Conservation (phyloP, 2,113 vertebrate species). For the Corapipo altera region DNA sequence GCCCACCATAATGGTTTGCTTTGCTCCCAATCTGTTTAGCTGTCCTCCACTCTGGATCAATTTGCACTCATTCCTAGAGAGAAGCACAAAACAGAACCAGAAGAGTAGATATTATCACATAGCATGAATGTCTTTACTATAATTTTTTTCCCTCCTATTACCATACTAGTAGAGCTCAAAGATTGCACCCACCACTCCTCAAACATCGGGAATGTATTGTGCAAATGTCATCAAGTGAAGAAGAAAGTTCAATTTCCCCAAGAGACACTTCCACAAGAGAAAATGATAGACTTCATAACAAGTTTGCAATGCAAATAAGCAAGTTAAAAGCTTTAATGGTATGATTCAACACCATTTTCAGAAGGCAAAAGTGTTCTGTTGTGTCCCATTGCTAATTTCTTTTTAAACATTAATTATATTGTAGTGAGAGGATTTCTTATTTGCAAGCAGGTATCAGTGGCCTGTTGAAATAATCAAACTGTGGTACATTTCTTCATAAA, state of each 20-base stretch:
- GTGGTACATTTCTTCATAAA: background rate
- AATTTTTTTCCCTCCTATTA: background rate
- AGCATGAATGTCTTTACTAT: background rate
- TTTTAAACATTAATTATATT: constrained; percentile 21
- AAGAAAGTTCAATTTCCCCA: constrained; percentile 21
- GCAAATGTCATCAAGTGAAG: constrained; percentile 9
- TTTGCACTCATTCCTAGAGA: background rate
- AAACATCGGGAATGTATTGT: background rate
- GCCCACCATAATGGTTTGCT: background rate
- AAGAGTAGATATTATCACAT: background rate
- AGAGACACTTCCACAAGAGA: constrained; percentile 23
- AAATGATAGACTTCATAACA: constrained; percentile 36
- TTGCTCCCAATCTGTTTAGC: background rate
- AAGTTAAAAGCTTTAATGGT: constrained; percentile 45
- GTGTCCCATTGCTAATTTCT: constrained; percentile 6
- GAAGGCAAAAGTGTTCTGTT: constrained; percentile 32
- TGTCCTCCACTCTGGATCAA: background rate
- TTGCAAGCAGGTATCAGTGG: background rate
- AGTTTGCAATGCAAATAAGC: constrained; percentile 41
- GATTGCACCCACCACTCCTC: background rate
- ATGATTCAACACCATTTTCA: constrained; percentile 45
- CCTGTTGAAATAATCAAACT: background rate
- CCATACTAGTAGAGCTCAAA: background rate
- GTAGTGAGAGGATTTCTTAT: background rate
- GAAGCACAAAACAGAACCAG: background rate